Evolutionary conservation across 2,797 vertebrate species (phyloP), one percentile per base, ranked within the genome.

Genomic region (Lepus oiostolus): DNA sequence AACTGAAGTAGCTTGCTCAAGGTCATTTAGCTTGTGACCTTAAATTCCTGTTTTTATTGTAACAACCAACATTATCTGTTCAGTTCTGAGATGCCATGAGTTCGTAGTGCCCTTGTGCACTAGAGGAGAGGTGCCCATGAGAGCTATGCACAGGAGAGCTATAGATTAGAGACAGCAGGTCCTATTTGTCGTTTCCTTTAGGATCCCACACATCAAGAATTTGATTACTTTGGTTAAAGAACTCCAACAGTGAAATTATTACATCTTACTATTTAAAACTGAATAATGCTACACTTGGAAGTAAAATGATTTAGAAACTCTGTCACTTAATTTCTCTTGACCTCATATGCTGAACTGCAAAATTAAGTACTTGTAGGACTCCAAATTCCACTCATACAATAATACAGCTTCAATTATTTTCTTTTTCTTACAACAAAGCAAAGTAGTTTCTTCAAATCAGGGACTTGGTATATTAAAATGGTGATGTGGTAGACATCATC

Each of bases 381-480:
- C 50, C 16, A 72, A 63, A 35, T 54, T 38, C 14, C 60, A 82
- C 70, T 85, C 50, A 88, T 74, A 22, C 22, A 28, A 38, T 10
- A n/a, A 7, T 62, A 32, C 2, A 71, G 12, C 26, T 3, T 81
- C 42, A 42, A 38, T 50, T 70, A 42, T 75, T 74, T 93, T 94
- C 9, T 94, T 90, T 94, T 77, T 22, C 38, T 88, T 52, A 63
- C 63, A 76, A 54, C 13, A 90, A 93, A 90, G 10, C 35, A 82
- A 90, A 47, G 2, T 16, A 54, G 3, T 82, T 22, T 88, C 42
- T 74, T 82, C 74, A 77, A 85, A 88, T 60, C 28, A 65, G 7
- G 7, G 21, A 62, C 10, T 62, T 24, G 30, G 58, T 7, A 13
- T 74, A 54, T 76, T 52, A 58, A 80, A 52, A 67, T 8, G 50